Conservation (phyloP, 1,140 invertebrate species). For the Copidosoma floridanum region DNA sequence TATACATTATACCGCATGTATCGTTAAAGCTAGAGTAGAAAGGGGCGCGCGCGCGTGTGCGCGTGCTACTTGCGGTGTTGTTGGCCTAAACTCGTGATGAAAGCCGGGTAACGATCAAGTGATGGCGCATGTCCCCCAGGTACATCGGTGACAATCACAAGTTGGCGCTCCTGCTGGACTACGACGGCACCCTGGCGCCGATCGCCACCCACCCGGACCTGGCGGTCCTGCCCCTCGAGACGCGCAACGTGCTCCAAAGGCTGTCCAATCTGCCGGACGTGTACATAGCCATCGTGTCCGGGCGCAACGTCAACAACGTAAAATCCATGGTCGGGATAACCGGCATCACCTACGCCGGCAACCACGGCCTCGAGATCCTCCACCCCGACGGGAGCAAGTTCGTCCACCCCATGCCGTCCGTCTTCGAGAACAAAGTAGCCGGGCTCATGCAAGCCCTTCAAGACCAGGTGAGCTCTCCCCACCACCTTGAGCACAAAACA, state of each 20-base stretch:
- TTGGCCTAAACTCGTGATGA: slow-evolving; percentile 49
- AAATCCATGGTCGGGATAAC: slow-evolving; percentile 89
- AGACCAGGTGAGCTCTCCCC: slow-evolving; percentile 71
- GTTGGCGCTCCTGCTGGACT: slow-evolving; percentile 80
- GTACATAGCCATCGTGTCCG: slow-evolving; percentile 85
- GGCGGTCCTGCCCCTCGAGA: slow-evolving; percentile 79
- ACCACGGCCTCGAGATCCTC: slow-evolving; percentile 84
- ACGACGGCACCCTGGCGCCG: slow-evolving; percentile 85
- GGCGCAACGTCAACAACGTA: slow-evolving; percentile 82
- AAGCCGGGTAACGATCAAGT: slow-evolving; percentile 52
- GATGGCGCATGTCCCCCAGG: slow-evolving; percentile 58
- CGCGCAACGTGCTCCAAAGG: slow-evolving; percentile 79
- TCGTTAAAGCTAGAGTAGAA: background rate
- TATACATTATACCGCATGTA: slow-evolving; percentile 44
- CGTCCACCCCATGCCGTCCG: slow-evolving; percentile 84
- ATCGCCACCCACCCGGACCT: slow-evolving; percentile 87
- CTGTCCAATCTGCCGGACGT: slow-evolving; percentile 84
- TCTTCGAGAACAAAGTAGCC: slow-evolving; percentile 79
- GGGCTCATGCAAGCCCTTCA: slow-evolving; percentile 76
- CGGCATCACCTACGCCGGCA: slow-evolving; percentile 87
- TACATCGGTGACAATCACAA: slow-evolving; percentile 85
- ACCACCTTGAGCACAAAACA: background rate
- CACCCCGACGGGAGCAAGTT: slow-evolving; percentile 89
- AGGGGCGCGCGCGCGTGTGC: slow-evolving; percentile 44
- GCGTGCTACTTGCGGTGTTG: no score